Evolutionary conservation across 2,113 vertebrate species (phyloP), one percentile per base, ranked within the genome.

Genomic region (Nothoprocta pentlandii): DNA sequence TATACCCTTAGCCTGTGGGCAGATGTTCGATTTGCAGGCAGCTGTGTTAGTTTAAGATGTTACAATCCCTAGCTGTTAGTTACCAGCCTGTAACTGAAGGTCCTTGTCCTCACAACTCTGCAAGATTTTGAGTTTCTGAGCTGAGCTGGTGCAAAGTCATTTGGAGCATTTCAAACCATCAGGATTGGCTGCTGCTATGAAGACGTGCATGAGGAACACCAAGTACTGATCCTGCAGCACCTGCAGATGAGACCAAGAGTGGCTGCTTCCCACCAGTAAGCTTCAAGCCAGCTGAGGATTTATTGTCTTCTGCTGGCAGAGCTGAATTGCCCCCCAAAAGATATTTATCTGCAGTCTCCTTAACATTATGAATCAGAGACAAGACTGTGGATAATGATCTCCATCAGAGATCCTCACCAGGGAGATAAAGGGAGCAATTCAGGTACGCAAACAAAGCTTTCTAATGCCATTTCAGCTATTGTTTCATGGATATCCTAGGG

Each of bases 11-110:
- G 51, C 42, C 61, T 68, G 42, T 64, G 73, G 86, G 90, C 93
- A 93, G 96, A 88, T 94, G 92, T 95, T 92, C 36, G 77, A 39
- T 92, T 83, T 92, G 85, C 80, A 93, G 88, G 75, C 88, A 95
- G 90, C 80, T 94, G 77, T 92, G 83, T 93, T 86, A 84, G 85
- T 85, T 87, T 90, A 93, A 96, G 68, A 84, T 86, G 51, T 86
- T 92, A 88, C 92, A 86, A 92, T 80, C 64, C 36, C 64, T 93
- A 95, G 76, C 73, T 93, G 88, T 78, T 92, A 71, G 64, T 84
- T 94, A 56, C 69, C 69, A 89, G 73, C 16, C 5, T 17, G 32
- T 70, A 68, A 32, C 68, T 63, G 83, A 88, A 80, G 61, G 42
- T 47, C 39, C 13, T 54, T 93, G 59, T 80, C 82, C 49, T 22